A percentile compares a stretch with the other conserved stretches of the same genome.
These are phyloP conservation scores for Lophura nycthemera DNA, from an alignment of 2,113 vertebrate species.

Conservation along the genomic window DNA sequence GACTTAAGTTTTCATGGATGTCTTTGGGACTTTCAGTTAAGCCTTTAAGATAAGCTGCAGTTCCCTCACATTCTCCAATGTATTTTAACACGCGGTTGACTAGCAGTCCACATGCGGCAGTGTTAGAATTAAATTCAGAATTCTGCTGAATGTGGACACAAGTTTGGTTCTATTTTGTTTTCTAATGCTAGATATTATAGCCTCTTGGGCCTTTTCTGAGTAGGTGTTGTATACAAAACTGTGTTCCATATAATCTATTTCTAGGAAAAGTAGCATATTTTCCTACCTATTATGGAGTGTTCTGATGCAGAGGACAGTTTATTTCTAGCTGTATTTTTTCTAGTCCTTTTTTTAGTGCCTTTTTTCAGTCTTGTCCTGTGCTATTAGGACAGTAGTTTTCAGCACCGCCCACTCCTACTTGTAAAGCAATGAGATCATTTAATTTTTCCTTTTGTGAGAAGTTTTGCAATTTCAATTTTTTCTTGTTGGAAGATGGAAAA, in stretches of 20 bases:
- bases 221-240: conserved; percentile 47
- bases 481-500: background rate
- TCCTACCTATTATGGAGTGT: conserved; percentile 38
- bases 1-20: background rate
- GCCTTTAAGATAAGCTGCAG: background rate
- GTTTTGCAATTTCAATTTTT: background rate
- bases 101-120: background rate
- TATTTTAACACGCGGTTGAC: background rate
- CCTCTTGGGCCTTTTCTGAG: conserved; percentile 3
- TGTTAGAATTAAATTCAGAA: background rate
- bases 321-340: conserved; percentile 51
- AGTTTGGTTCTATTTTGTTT: background rate
- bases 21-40: background rate
- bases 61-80: background rate
- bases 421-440: conserved; percentile 25
- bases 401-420: conserved; percentile 15
- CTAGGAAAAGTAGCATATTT: conserved; percentile 45
- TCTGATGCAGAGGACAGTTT: conserved; percentile 45
- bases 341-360: conserved; percentile 29
- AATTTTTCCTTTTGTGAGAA: background rate
- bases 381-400: conserved; percentile 59
- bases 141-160: background rate
- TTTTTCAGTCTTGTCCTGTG: conserved; percentile 46
- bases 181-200: conserved; percentile 8
- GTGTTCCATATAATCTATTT: conserved; percentile 35